Base-by-base conservation (phyloP, 2,113 vertebrate species). In the Oncorhynchus mykiss region DNA sequence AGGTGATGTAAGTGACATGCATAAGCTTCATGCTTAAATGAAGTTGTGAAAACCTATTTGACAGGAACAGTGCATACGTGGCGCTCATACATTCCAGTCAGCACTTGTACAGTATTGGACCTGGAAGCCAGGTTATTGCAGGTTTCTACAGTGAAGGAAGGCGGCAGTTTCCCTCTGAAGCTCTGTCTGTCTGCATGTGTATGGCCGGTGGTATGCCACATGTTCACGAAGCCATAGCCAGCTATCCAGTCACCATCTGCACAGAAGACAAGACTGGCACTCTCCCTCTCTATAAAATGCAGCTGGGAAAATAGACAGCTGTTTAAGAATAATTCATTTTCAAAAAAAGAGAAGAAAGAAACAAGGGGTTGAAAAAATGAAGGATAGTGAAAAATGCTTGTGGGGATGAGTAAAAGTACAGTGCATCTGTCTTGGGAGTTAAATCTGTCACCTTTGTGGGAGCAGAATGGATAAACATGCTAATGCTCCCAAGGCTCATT, bases 271-370 rank as follows among this genome's bases (percentile, higher is more conserved):
- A 83, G 85, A 79, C 87, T 88, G 88, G 87, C 88, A 87, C 78
- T 83, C 84, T 80, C 78, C 45, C 86, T 67, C 51, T 70, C 78
- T 78, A 72, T 89, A 74, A 90, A 87, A 88, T 78, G 78, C 84
- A 86, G 85, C 85, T 78, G 88, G 86, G 82, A 79, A 82, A 80
- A 78, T 80, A 84, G 84, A 87, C 90, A 90, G 87, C 89, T 90
- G 90, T 75, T 77, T 72, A 76, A 87, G 85, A 89, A 34, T 77
- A 80, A 83, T 74, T 80, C 59, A 65, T 70, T 81, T 78, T 78
- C 84, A 84, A 78, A 45, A 85, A 84, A 78, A 45, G 8, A 45
- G 39, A 45, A 45, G 8, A 45, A 45, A 39, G 7, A 45, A 45
- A 45, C 39, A 45, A 45, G 39, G 39, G 82, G 67, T 62, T 64